Evolutionary conservation across 2,113 vertebrate species (phyloP).

Genomic region (Chlamydotis undulata): DNA sequence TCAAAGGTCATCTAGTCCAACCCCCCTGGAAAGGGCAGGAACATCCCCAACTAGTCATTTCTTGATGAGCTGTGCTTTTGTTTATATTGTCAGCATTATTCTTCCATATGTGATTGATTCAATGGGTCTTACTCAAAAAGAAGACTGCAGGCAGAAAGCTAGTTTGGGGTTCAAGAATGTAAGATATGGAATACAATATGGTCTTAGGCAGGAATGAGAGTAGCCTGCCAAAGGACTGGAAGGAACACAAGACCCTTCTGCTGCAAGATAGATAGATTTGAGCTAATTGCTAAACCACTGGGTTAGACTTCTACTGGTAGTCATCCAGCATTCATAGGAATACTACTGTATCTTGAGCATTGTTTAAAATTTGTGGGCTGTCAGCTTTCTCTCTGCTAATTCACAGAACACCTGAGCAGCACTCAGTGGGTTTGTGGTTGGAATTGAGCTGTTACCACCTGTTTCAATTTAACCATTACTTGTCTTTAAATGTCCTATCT

Average conservation of each 20-base stretch:
- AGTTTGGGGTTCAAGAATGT: neutral
- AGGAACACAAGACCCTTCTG: neutral
- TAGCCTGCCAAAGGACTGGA: neutral
- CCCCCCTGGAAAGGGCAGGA: too few relatives aligned
- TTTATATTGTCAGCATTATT: neutral
- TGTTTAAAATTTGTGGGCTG: neutral
- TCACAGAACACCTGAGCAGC: neutral
- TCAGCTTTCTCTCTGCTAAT: neutral
- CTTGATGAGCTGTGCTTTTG: neutral
- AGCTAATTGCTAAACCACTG: neutral
- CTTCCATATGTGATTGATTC: neutral
- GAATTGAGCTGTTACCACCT: neutral
- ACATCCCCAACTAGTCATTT: neutral
- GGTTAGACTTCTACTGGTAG: neutral
- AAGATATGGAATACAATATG: neutral
- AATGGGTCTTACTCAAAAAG: neutral
- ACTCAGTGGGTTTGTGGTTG: neutral
- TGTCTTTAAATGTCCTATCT: neutral
- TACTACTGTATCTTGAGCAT: neutral
- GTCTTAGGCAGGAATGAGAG: neutral
- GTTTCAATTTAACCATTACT: neutral
- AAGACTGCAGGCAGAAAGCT: neutral
- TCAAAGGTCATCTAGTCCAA: too few relatives aligned
- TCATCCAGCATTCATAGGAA: neutral
- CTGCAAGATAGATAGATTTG: neutral